Evolutionary conservation across 2,113 vertebrate genomes (phyloP).

Genomic region (Erythrolamprus reginae): DNA sequence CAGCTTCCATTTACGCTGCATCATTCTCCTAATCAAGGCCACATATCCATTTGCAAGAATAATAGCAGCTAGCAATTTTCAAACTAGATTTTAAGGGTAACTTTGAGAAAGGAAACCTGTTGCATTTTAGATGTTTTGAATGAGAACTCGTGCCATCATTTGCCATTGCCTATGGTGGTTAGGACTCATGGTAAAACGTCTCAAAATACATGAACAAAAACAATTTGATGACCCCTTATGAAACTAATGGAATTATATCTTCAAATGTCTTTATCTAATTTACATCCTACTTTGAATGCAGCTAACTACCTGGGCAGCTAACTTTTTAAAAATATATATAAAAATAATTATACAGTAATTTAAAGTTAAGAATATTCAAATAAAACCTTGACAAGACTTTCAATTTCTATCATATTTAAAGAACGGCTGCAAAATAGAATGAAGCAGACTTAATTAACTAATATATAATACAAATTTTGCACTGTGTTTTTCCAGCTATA

Average conservation of each 20-base stretch:
- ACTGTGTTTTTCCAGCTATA: background rate
- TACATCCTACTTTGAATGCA: background rate
- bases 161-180: background rate
- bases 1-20: background rate
- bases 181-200: background rate
- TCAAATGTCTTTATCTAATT: background rate
- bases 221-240: background rate
- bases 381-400: background rate
- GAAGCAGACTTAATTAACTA: background rate
- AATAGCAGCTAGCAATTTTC: background rate
- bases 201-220: background rate
- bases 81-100: constrained; percentile 19
- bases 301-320: background rate
- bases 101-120: background rate
- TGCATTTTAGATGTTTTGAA: background rate
- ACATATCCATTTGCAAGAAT: background rate
- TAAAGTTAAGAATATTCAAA: background rate
- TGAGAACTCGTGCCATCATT: background rate
- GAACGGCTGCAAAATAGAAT: background rate
- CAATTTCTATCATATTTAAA: background rate
- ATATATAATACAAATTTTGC: background rate
- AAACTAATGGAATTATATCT: background rate
- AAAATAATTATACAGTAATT: background rate
- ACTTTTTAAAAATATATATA: background rate
- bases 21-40: background rate